Percentiles rank a stretch among this genome's conserved stretches.
Conservation (phyloP, 1,140 invertebrate genomes). For the Leguminivora glycinivorella region DNA sequence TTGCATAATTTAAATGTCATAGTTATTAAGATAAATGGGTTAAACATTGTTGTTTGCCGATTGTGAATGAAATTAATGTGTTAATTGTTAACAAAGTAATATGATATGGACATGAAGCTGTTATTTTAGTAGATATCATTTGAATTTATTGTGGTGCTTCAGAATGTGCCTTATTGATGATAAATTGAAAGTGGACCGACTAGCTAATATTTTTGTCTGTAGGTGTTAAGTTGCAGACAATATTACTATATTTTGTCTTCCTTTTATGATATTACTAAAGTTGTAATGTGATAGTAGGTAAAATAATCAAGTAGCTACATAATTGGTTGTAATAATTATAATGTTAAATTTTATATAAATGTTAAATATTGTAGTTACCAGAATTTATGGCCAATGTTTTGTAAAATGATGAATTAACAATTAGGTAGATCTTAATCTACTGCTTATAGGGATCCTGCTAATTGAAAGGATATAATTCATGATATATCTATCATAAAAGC, state of each 20-base stretch:
- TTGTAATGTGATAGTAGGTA: constrained; percentile 20
- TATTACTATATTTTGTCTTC: constrained; percentile 9
- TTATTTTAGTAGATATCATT: neutral
- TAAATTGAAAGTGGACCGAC: neutral
- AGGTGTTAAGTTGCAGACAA: neutral
- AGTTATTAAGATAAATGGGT: neutral
- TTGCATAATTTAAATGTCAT: neutral
- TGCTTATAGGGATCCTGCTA: too few species aligned
- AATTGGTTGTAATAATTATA: constrained; percentile 5
- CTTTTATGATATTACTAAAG: constrained; percentile 23
- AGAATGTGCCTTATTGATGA: constrained; percentile 18
- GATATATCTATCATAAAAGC: constrained; percentile 9
- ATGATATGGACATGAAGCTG: neutral
- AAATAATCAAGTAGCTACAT: constrained; percentile 2
- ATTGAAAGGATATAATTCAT: neutral
- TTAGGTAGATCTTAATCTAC: too few species aligned
- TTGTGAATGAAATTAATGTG: neutral
- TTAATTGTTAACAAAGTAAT: neutral
- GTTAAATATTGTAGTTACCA: constrained; percentile 21
- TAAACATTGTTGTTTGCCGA: neutral
- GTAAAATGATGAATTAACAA: neutral
- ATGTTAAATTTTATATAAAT: constrained; percentile 8
- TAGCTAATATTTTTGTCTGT: neutral
- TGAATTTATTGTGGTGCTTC: constrained; percentile 12
- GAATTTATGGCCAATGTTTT: constrained; percentile 2